Evolutionary conservation across 2,797 vertebrate genomes (phyloP).

Genomic region (Centropyge bicolor): DNA sequence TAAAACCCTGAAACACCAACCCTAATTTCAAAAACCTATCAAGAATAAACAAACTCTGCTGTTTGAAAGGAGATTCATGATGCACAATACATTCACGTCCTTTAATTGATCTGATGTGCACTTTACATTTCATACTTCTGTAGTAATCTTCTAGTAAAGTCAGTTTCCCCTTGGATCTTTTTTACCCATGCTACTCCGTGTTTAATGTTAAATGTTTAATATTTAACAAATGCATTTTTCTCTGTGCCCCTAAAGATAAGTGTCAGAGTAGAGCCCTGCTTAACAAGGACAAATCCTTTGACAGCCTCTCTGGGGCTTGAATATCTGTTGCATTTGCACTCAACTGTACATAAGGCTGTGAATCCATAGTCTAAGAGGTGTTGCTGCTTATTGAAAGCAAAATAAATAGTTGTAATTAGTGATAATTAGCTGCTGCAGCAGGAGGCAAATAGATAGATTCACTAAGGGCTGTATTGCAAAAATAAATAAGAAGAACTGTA

Average conservation of each 20-base stretch:
- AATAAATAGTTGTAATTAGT: neutral
- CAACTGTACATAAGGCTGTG: neutral
- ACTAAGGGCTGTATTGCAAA: neutral
- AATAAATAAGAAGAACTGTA: neutral
- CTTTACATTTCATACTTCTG: neutral
- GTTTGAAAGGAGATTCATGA: neutral
- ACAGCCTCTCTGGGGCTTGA: slow-evolving; percentile 9
- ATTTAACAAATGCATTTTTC: neutral
- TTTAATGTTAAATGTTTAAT: neutral
- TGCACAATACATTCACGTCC: neutral
- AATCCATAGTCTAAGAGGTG: slow-evolving; percentile 4
- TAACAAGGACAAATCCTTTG: slow-evolving; percentile 23
- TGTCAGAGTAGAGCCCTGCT: neutral
- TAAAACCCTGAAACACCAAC: too few species aligned
- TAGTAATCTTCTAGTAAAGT: neutral
- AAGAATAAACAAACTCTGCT: neutral
- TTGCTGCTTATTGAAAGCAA: neutral
- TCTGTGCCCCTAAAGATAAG: neutral
- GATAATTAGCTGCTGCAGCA: neutral
- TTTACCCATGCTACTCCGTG: neutral
- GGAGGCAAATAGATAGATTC: neutral
- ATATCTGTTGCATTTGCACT: slow-evolving; percentile 40
- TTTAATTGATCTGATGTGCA: neutral
- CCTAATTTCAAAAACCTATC: too few species aligned
- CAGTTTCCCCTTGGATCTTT: neutral